Conservation (phyloP, 1,140 invertebrate species). For the Vanessa atalanta region DNA sequence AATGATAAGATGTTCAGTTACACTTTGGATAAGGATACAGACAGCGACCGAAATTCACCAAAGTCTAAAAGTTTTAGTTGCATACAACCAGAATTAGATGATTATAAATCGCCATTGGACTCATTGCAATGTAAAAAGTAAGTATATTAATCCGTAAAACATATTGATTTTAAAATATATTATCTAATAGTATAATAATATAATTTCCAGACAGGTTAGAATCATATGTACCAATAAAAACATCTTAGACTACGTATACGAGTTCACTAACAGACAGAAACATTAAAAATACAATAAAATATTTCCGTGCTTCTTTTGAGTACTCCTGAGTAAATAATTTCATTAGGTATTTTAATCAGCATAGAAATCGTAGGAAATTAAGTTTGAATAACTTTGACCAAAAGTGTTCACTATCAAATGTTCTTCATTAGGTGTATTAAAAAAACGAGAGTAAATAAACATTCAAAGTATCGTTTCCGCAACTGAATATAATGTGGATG, state of each 20-base stretch:
- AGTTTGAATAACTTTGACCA: background rate
- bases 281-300: too few species aligned
- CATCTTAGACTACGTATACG: too few species aligned
- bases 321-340: too few species aligned
- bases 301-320: too few species aligned
- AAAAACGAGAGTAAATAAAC: conserved; percentile 28
- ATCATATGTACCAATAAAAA: too few species aligned
- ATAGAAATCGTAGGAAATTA: background rate
- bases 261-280: too few species aligned
- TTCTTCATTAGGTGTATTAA: conserved; percentile 34
- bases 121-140: conserved; percentile 62
- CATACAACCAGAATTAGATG: conserved; percentile 37
- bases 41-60: conserved; percentile 10
- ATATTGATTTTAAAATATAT: background rate
- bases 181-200: too few species aligned
- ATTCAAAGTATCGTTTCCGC: conserved; percentile 27
- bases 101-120: conserved; percentile 68
- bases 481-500: conserved; percentile 52
- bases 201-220: too few species aligned
- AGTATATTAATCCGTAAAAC: conserved; percentile 39
- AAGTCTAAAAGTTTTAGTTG: conserved; percentile 24
- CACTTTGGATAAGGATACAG: background rate
- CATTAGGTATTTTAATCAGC: too few species aligned
- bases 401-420: conserved; percentile 21
- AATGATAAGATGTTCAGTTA: conserved; percentile 2